A percentile compares a stretch with the other conserved stretches of the same genome.
Conservation (phyloP, 2,797 vertebrate species). For the Saxicola maurus region DNA sequence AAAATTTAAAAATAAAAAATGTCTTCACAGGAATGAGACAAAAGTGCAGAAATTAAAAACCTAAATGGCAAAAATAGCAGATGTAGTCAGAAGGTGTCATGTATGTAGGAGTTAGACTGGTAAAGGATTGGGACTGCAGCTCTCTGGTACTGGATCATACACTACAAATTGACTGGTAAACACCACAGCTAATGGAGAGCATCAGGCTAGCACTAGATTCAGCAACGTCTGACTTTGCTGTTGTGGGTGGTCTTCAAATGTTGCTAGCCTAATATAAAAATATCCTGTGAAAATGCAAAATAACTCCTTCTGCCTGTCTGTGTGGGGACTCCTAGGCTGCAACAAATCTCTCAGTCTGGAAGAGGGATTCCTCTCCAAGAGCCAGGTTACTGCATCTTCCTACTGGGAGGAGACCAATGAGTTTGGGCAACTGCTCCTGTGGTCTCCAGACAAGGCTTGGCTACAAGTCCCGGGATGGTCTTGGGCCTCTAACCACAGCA, state of each 20-base stretch:
- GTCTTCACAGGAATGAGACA: conserved; percentile 6
- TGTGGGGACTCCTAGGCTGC: conserved; percentile 68
- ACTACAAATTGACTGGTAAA: conserved; percentile 9
- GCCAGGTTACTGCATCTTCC: conserved; percentile 70
- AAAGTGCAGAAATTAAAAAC: neutral
- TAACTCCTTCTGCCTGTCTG: conserved; percentile 33
- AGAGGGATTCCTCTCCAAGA: conserved; percentile 54
- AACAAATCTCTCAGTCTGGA: conserved; percentile 69
- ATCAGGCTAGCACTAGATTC: conserved; percentile 31
- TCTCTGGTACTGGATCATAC: neutral
- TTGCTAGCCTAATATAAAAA: conserved; percentile 51
- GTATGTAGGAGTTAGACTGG: neutral
- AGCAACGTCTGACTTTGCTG: conserved; percentile 23
- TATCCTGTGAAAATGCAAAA: conserved; percentile 30
- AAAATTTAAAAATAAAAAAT: neutral
- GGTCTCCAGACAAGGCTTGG: conserved; percentile 69
- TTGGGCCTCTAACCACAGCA: conserved; percentile 71
- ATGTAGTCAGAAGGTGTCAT: conserved; percentile 4
- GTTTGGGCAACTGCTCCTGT: conserved; percentile 53
- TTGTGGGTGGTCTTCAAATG: conserved; percentile 46
- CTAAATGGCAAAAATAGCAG: conserved; percentile 20
- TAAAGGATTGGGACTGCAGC: neutral
- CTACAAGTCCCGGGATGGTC: conserved; percentile 60
- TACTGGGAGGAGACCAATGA: conserved; percentile 67
- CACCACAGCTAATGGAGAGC: conserved; percentile 9